These are phyloP conservation scores for Sebastolobus altivelis DNA, from an alignment of 2,797 vertebrate genomes.

Conservation along the genomic window DNA sequence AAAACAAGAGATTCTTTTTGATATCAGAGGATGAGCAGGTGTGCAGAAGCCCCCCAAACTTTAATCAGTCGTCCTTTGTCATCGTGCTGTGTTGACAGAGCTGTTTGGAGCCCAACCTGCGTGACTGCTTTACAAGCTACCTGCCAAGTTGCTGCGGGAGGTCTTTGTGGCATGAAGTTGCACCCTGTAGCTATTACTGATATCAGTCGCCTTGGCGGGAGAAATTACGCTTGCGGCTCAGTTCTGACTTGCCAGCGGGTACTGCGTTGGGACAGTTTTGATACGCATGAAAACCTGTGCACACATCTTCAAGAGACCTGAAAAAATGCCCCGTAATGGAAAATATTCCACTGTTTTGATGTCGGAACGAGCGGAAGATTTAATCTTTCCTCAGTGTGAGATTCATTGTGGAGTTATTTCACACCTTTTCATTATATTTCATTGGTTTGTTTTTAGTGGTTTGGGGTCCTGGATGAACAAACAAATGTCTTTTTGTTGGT, in stretches of 20 bases:
- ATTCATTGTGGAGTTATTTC: constrained; percentile 36
- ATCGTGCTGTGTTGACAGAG: constrained; percentile 63
- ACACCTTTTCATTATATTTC: constrained; percentile 29
- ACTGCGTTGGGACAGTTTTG: constrained; percentile 58
- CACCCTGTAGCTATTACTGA: constrained; percentile 53
- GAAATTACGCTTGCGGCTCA: neutral
- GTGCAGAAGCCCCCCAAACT: constrained; percentile 57
- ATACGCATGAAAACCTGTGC: constrained; percentile 55
- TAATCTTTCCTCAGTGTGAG: constrained; percentile 40
- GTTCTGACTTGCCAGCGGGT: constrained; percentile 59
- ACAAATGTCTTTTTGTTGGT: constrained; percentile 35
- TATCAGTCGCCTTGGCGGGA: constrained; percentile 46
- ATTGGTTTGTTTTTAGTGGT: constrained; percentile 29
- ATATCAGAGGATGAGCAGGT: constrained; percentile 74
- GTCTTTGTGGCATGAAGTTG: constrained; percentile 48
- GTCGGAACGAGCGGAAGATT: constrained; percentile 37
- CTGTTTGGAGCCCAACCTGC: constrained; percentile 55
- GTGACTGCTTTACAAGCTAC: constrained; percentile 45
- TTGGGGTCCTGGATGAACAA: constrained; percentile 3
- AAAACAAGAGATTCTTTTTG: constrained; percentile 59
- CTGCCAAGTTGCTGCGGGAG: constrained; percentile 61
- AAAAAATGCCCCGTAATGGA: constrained; percentile 37
- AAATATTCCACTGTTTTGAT: constrained; percentile 41
- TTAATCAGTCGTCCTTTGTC: constrained; percentile 76
- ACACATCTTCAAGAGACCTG: constrained; percentile 61